A percentile compares a stretch with the other conserved stretches of the same genome.
These are phyloP conservation scores for Lepidurus packardi DNA, from an alignment of 1,140 invertebrate genomes.

Conservation along the genomic window DNA sequence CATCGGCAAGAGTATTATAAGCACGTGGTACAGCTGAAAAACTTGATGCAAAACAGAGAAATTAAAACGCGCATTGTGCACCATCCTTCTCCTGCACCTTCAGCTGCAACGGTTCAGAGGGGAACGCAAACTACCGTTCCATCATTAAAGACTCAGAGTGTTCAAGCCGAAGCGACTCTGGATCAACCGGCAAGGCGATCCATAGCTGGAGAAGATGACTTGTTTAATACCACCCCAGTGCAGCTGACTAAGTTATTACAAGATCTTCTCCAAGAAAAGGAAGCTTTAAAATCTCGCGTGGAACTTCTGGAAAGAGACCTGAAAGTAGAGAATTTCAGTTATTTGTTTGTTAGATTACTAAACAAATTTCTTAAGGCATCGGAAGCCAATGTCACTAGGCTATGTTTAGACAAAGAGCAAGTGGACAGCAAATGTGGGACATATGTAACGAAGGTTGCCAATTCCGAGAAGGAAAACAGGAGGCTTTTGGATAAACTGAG, in stretches of 20 bases:
- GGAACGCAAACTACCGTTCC: not conserved
- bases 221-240: not conserved
- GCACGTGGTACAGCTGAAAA: not conserved
- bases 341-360: not conserved
- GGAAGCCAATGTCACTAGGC: not conserved
- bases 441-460: not conserved
- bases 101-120: not conserved
- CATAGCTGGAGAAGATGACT: not conserved
- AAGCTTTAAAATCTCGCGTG: not conserved
- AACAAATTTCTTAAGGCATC: not conserved
- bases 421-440: not conserved
- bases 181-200: not conserved
- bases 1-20: constrained; percentile 19
- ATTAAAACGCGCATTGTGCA: not conserved
- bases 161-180: not conserved
- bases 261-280: not conserved
- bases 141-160: not conserved
- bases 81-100: not conserved
- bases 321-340: not conserved
- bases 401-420: not conserved
- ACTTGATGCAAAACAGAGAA: not conserved
- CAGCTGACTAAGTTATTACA: not conserved
- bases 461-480: not conserved
- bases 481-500: constrained; percentile 27
- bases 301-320: not conserved